A percentile compares a stretch with the other conserved stretches of the same genome.
Evolutionary conservation across 2,797 vertebrate species (phyloP).

Genomic region (Bradypodion pumilum): DNA sequence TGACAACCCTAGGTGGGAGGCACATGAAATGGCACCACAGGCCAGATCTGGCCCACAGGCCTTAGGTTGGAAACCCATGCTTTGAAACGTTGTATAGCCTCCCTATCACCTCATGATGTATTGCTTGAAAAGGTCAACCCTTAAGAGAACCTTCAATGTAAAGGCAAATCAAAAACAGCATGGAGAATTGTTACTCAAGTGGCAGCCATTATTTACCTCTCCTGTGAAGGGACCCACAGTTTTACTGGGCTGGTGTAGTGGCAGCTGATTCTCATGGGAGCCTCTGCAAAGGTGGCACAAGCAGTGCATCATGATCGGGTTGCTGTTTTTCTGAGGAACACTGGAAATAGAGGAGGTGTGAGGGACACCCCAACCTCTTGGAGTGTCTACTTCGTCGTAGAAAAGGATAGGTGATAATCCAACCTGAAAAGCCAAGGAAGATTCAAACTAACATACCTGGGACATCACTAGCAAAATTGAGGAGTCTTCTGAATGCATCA

Average conservation of each 20-base stretch:
- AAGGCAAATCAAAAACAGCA: background rate
- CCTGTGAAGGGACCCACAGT: slow-evolving; percentile 70
- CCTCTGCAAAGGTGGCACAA: slow-evolving; percentile 65
- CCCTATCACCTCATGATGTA: background rate
- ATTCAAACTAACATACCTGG: background rate
- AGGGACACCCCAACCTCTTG: background rate
- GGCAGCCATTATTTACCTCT: slow-evolving; percentile 69
- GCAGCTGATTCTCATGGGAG: slow-evolving; percentile 71
- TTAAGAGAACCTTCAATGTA: background rate
- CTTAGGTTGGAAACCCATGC: too few relatives aligned
- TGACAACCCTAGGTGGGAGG: too few relatives aligned
- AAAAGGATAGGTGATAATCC: slow-evolving; percentile 78
- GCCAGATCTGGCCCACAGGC: too few relatives aligned
- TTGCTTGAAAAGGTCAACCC: background rate
- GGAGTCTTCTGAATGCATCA: too few relatives aligned
- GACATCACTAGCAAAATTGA: background rate
- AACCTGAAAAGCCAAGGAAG: slow-evolving; percentile 60
- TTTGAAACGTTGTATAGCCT: background rate
- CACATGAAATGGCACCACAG: too few relatives aligned
- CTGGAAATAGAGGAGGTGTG: background rate
- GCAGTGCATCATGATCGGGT: slow-evolving; percentile 43
- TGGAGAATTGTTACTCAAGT: background rate
- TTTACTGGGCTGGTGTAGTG: slow-evolving; percentile 66
- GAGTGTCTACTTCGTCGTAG: slow-evolving; percentile 47
- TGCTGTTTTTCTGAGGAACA: background rate